Evolutionary conservation across 2,113 vertebrate genomes (phyloP).

Genomic region (Peromyscus polionotus): DNA sequence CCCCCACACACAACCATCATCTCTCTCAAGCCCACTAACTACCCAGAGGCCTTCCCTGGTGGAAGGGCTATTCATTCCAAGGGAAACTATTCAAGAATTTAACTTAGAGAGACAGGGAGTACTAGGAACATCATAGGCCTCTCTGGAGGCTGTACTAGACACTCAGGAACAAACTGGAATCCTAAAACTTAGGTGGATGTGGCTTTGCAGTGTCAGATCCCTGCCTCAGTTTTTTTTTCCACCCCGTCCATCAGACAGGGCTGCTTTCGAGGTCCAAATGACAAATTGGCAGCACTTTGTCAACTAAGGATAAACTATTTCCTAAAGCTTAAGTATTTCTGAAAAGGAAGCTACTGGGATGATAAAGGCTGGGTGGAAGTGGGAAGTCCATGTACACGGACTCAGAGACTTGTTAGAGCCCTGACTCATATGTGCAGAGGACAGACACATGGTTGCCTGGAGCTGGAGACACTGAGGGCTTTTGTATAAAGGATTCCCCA

Average conservation of each 20-base stretch:
- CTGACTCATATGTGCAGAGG: background rate
- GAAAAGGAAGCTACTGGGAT: background rate
- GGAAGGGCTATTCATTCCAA: background rate
- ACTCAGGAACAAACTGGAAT: background rate
- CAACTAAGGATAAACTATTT: background rate
- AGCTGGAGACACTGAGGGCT: background rate
- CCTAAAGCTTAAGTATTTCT: background rate
- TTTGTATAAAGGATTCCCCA: background rate
- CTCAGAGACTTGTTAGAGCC: background rate
- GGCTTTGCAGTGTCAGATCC: background rate
- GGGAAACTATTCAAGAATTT: background rate
- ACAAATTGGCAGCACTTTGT: background rate
- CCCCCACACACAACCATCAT: background rate
- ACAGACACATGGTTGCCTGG: background rate
- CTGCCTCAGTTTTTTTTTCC: background rate
- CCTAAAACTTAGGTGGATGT: accelerated
- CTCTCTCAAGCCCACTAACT: background rate
- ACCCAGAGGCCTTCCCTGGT: background rate
- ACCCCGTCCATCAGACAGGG: background rate
- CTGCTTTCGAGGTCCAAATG: background rate
- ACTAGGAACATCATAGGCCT: background rate
- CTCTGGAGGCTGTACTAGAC: background rate
- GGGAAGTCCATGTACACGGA: background rate
- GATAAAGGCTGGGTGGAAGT: background rate
- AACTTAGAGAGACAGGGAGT: background rate